phyloP scores from a whole-genome alignment of 2,113 vertebrate genomes.

The Reinhardtius hippoglossoides region DNA sequence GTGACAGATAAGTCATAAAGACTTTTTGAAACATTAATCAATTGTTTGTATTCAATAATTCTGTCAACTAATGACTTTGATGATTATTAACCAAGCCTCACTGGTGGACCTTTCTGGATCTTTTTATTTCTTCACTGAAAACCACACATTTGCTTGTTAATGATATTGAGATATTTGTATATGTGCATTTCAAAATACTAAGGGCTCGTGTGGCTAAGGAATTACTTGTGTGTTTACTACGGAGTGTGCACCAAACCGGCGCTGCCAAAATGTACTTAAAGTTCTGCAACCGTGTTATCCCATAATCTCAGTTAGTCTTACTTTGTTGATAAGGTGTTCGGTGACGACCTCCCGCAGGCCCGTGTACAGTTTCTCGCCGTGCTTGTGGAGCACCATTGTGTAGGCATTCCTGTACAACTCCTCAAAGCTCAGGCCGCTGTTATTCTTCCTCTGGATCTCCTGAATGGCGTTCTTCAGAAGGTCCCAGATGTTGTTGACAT shows the following conservation, averaged over 20 bases:
- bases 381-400: conserved; percentile 99
- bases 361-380: conserved; percentile 98
- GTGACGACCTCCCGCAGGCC: conserved; percentile 98
- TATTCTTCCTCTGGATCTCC: conserved; percentile 99
- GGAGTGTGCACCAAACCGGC: background rate
- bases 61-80: background rate
- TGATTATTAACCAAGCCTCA: background rate
- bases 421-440: conserved; percentile 99
- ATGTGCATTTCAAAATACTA: background rate
- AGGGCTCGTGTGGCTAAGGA: background rate
- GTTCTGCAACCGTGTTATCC: background rate
- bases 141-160: background rate
- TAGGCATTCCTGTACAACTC: conserved; percentile 99
- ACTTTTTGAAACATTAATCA: background rate
- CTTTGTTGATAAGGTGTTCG: conserved; percentile 99
- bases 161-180: background rate
- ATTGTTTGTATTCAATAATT: background rate
- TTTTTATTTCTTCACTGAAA: background rate
- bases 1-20: too few species aligned
- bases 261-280: background rate
- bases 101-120: background rate
- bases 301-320: conserved; percentile 72
- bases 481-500: conserved; percentile 99
- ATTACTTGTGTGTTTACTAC: background rate
- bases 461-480: conserved; percentile 99